Percentiles rank a stretch among this genome's conserved stretches.
Evolutionary conservation across 2,797 vertebrate species (phyloP).

Genomic region (Brachyalestes nurse): DNA sequence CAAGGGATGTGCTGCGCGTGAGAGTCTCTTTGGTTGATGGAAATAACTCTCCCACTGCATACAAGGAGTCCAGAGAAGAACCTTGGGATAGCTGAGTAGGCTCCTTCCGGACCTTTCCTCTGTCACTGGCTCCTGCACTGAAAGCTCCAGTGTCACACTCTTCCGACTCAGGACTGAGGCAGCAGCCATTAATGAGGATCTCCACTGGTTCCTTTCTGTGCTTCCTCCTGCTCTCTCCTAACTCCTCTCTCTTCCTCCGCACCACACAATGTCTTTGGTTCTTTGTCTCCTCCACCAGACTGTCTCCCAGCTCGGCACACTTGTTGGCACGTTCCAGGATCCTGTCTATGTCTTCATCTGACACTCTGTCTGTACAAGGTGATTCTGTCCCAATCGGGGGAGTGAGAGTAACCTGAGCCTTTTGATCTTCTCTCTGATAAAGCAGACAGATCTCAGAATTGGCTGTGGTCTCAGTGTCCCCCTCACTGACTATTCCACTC

Average conservation of each 20-base stretch:
- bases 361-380: conserved; percentile 44
- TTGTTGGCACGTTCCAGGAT: conserved; percentile 60
- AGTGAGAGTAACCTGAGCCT: conserved; percentile 41
- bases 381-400: conserved; percentile 38
- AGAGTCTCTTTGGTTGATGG: conserved; percentile 78
- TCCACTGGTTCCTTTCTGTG: conserved; percentile 63
- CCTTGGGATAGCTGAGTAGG: conserved; percentile 78
- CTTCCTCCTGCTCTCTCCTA: conserved; percentile 58
- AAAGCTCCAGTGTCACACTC: conserved; percentile 64
- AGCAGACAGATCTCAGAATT: conserved; percentile 83
- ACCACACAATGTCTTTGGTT: conserved; percentile 46
- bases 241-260: conserved; percentile 66
- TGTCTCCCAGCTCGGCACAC: conserved; percentile 51
- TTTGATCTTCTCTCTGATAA: conserved; percentile 59
- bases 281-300: conserved; percentile 50
- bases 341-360: conserved; percentile 61
- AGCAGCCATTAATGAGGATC: conserved; percentile 66
- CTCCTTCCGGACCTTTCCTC: conserved; percentile 65
- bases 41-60: conserved; percentile 81
- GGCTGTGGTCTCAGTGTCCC: conserved; percentile 83
- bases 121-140: conserved; percentile 63
- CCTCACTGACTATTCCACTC: conserved; percentile 92
- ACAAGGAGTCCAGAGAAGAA: conserved; percentile 92
- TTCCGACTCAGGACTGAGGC: conserved; percentile 66
- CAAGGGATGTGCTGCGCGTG: conserved; percentile 88